Percentiles rank a stretch among this genome's conserved stretches.
Conservation (phyloP, 2,797 vertebrate species). For the Avahi laniger region DNA sequence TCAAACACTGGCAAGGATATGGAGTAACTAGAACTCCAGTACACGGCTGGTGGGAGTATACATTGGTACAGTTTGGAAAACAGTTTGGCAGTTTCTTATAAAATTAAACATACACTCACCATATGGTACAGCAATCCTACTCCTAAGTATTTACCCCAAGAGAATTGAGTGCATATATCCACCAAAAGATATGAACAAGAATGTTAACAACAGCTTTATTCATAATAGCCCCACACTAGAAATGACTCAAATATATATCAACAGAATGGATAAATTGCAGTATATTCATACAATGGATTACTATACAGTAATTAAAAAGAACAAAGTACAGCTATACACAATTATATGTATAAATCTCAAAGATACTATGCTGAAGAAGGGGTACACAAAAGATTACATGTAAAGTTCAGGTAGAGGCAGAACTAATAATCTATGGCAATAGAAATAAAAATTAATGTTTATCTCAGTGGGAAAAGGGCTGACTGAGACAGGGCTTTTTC, state of each 20-base stretch:
- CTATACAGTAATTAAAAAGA: conserved; percentile 3
- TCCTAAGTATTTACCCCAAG: conserved; percentile 25
- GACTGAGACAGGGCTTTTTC: not conserved
- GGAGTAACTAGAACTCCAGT: conserved; percentile 6
- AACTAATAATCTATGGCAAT: not conserved
- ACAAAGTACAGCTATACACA: not conserved
- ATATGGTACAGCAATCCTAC: not conserved
- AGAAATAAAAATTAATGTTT: not conserved
- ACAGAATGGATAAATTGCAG: conserved; percentile 4
- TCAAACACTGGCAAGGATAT: not conserved
- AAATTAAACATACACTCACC: conserved; percentile 24
- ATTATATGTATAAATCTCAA: conserved; percentile 12
- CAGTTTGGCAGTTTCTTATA: not conserved
- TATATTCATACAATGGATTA: not conserved
- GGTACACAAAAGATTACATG: not conserved
- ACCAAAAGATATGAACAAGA: conserved; percentile 34
- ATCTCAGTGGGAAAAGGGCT: not conserved
- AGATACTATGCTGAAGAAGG: not conserved
- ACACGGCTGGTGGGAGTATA: not conserved
- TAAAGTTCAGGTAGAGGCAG: not conserved
- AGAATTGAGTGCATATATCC: not conserved
- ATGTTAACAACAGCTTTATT: conserved; percentile 39
- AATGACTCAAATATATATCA: conserved; percentile 30
- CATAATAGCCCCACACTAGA: conserved; percentile 11
- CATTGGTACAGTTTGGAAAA: not conserved